Evolutionary conservation across 2,888 invertebrate species (phyloP).

Genomic region (Luperina testacea): DNA sequence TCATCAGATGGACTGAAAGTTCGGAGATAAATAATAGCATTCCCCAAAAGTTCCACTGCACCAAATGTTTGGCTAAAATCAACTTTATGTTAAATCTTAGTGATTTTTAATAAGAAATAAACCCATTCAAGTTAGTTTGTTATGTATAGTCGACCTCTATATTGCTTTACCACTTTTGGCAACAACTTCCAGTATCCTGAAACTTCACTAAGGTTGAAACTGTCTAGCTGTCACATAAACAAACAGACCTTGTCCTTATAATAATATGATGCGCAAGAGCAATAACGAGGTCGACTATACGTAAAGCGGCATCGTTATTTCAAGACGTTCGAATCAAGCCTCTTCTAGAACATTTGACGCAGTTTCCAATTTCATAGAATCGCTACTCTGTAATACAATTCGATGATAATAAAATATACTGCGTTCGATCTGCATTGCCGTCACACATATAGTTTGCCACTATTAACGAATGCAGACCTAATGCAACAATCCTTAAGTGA

Average conservation of each 20-base stretch:
- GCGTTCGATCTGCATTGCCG: constrained; percentile 12
- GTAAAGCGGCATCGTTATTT: background rate
- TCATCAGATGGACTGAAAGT: constrained; percentile 18
- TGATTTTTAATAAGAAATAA: background rate
- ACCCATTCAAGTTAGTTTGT: background rate
- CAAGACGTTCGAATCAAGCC: background rate
- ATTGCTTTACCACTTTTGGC: background rate
- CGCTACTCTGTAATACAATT: constrained; percentile 14
- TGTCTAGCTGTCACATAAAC: background rate
- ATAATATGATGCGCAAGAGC: background rate
- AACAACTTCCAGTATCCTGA: background rate
- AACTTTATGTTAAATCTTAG: background rate
- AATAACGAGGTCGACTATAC: background rate
- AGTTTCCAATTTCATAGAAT: background rate
- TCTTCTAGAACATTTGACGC: background rate
- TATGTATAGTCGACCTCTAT: background rate
- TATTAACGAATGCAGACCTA: constrained; percentile 3
- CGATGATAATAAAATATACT: constrained; percentile 15
- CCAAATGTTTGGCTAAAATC: constrained; percentile 1
- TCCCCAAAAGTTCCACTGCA: constrained; percentile 10
- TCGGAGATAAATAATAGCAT: constrained; percentile 3
- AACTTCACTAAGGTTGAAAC: background rate
- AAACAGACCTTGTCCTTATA: background rate
- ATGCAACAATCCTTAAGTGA: constrained; percentile 14
- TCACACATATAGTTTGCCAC: background rate